Percentiles rank a stretch among this genome's conserved stretches.
Conservation (phyloP, 1,140 invertebrate genomes). For the Hyles vespertilio region DNA sequence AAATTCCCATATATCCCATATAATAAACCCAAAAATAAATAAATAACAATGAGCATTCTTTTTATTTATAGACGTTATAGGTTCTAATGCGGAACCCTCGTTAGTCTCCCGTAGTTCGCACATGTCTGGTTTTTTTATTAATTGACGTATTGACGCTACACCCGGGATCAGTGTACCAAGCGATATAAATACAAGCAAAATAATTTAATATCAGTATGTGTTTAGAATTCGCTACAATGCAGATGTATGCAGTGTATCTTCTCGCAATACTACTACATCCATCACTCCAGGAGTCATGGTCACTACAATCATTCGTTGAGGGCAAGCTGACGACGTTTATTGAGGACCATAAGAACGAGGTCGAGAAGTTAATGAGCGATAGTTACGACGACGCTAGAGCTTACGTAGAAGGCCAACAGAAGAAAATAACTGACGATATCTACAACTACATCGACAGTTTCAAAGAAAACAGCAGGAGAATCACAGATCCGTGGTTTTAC, state of each 20-base stretch:
- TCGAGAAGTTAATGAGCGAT: constrained; percentile 38
- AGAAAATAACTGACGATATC: constrained; percentile 33
- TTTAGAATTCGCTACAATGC: no score
- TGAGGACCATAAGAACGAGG: constrained; percentile 37
- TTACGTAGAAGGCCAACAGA: constrained; percentile 45
- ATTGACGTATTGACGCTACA: no score
- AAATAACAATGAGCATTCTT: no score
- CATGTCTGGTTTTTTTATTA: no score
- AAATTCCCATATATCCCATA: no score
- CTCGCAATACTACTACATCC: neutral
- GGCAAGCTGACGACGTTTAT: constrained; percentile 33
- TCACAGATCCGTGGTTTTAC: constrained; percentile 37
- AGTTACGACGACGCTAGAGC: constrained; percentile 44
- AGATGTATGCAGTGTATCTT: neutral
- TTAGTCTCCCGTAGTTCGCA: no score
- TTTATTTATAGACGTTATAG: no score
- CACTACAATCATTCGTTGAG: constrained; percentile 1
- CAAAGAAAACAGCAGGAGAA: constrained; percentile 4
- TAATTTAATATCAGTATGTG: no score
- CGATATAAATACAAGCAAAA: no score
- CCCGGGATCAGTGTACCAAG: no score
- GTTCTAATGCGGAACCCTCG: no score
- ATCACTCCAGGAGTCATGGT: constrained; percentile 1
- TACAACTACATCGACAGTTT: constrained; percentile 28
- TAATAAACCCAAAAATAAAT: no score